Base-by-base conservation (phyloP, 2,888 invertebrate species). In the Tridacna gigas region DNA sequence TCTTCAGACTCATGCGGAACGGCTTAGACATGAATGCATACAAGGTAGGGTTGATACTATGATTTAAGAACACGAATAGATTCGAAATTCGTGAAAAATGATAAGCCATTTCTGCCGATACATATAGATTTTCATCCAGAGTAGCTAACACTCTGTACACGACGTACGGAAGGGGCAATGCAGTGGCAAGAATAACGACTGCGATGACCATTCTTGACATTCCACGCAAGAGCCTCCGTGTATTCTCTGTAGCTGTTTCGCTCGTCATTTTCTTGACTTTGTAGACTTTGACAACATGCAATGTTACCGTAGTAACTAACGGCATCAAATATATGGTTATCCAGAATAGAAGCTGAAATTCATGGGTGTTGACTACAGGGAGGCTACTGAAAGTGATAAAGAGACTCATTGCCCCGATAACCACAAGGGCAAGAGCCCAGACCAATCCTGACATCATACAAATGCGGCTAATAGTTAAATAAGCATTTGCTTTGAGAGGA, bases 151-250 rank as follows among this genome's bases (percentile, higher is more conserved):
- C 65, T 15, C 77, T 78, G 28, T 60, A n/a, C 0, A 87, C 48
- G 25, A 87, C 45, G 60, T 69, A 77, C 13, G 84, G 87, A 9
- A 87, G 48, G 22, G 87, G 87, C 48, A 87, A 77, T 48, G 81
- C 25, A 5, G 83, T 73, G 0, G 84, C 87, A 60, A 80, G 77
- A 56, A 84, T 26, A 18, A 87, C 80, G 4, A 87, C 82, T 12
- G 81, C 26, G 28, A 84, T 45, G 15, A 87, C 84, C 51, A 87
- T 87, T 56, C 69, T 78, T 20, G 84, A 80, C 84, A 87, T 87
- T 48, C 79, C 80, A 56, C 77, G 60, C 66, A 87, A 61, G 1
- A 83, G 75, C 28, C 80, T 74, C 77, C 79, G 77, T n/a, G 83
- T 83, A 0, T 63, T 12, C 11, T 75, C 77, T 0, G 75, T 84